Percentiles rank a stretch among this genome's conserved stretches.
phyloP scores from a whole-genome alignment of 2,113 vertebrate species.

The Spheniscus mendiculus region DNA sequence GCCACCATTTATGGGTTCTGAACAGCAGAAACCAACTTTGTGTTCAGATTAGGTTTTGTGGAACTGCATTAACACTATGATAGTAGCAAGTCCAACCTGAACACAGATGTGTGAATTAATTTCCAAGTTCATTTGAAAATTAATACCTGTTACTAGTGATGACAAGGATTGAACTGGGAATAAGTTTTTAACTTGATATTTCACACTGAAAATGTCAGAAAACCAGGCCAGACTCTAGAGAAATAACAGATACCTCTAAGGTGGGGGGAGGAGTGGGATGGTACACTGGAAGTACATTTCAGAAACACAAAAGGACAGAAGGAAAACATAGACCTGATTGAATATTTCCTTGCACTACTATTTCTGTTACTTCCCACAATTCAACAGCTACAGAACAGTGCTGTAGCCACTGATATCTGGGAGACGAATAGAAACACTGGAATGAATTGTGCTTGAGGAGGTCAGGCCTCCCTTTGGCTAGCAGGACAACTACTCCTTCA shows the following conservation, averaged over 20 bases:
- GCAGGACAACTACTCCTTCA: neutral
- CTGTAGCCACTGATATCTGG: neutral
- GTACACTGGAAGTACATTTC: neutral
- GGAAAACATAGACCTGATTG: neutral
- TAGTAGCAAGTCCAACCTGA: neutral
- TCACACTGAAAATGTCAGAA: neutral
- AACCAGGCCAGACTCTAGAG: neutral
- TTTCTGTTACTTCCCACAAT: neutral
- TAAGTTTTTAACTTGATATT: neutral
- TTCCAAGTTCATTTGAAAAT: neutral
- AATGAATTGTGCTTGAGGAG: neutral
- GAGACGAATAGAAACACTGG: neutral
- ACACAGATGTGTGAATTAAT: neutral
- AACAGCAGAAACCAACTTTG: neutral
- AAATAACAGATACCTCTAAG: neutral
- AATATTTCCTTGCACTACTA: neutral
- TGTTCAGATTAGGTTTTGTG: neutral
- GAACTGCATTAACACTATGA: neutral
- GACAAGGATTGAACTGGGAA: neutral
- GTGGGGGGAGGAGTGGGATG: rapidly evolving
- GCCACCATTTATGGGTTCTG: neutral
- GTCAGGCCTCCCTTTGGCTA: neutral
- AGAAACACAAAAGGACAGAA: neutral
- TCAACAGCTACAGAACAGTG: neutral
- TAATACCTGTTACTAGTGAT: neutral